Percentiles rank a stretch among this genome's conserved stretches.
Conservation (phyloP, 2,113 vertebrate genomes). For the Eidolon helvum region DNA sequence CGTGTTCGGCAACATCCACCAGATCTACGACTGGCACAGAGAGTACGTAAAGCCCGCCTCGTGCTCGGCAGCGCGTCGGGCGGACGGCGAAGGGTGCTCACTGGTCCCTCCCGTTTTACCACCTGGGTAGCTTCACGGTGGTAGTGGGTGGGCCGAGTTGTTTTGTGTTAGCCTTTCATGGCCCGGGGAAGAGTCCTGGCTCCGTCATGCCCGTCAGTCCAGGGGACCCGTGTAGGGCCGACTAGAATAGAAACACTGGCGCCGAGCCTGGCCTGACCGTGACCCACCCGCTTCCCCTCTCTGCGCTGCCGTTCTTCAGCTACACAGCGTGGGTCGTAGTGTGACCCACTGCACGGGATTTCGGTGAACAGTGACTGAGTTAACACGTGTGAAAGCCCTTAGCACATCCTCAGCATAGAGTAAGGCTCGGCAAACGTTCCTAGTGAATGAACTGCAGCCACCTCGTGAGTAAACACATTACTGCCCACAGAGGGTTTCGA, state of each 20-base stretch:
- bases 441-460: neutral
- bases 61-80: fast-evolving
- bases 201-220: neutral
- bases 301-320: neutral
- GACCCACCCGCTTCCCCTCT: neutral
- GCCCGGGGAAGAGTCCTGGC: fast-evolving
- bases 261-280: neutral
- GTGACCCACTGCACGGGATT: neutral
- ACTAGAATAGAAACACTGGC: neutral
- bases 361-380: neutral
- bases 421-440: neutral
- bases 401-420: neutral
- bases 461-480: neutral
- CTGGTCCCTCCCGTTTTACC: neutral
- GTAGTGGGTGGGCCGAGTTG: fast-evolving
- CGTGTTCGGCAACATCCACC: slow-evolving; percentile 98
- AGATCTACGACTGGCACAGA: slow-evolving; percentile 99
- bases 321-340: fast-evolving
- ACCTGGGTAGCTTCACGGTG: neutral
- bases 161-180: neutral
- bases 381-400: neutral
- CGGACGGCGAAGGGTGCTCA: fast-evolving
- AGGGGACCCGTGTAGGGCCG: fast-evolving
- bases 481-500: neutral
- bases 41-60: slow-evolving; percentile 86